Conservation (phyloP, 2,113 vertebrate species). For the Uria aalge region DNA sequence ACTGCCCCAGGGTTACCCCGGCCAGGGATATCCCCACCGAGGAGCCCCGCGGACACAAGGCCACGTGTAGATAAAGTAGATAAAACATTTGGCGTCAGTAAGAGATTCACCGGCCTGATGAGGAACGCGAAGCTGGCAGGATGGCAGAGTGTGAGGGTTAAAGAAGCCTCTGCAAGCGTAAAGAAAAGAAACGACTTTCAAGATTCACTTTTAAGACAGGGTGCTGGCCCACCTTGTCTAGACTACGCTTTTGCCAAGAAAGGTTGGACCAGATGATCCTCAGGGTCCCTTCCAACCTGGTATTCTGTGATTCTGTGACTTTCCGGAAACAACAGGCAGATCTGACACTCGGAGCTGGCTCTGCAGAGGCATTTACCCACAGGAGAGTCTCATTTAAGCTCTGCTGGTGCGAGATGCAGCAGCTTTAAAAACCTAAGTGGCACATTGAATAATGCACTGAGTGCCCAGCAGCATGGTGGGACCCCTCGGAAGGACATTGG, state of each 20-base stretch:
- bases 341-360: not conserved
- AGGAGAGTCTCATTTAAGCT: not conserved
- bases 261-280: not conserved
- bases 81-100: accelerated
- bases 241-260: not conserved
- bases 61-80: accelerated
- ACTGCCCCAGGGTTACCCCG: not conserved
- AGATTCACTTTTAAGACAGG: not conserved
- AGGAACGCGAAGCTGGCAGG: not conserved
- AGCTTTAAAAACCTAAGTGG: not conserved
- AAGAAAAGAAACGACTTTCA: not conserved
- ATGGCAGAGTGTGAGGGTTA: not conserved
- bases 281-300: not conserved
- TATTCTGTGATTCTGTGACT: not conserved
- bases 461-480: not conserved
- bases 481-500: accelerated
- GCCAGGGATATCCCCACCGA: accelerated
- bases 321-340: not conserved
- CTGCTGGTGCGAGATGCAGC: not conserved
- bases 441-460: not conserved
- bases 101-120: not conserved
- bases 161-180: not conserved
- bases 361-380: not conserved
- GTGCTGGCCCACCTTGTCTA: not conserved
- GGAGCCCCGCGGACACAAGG: accelerated